Conservation (phyloP, 2,888 invertebrate genomes). For the Dichetophora obliterata region DNA sequence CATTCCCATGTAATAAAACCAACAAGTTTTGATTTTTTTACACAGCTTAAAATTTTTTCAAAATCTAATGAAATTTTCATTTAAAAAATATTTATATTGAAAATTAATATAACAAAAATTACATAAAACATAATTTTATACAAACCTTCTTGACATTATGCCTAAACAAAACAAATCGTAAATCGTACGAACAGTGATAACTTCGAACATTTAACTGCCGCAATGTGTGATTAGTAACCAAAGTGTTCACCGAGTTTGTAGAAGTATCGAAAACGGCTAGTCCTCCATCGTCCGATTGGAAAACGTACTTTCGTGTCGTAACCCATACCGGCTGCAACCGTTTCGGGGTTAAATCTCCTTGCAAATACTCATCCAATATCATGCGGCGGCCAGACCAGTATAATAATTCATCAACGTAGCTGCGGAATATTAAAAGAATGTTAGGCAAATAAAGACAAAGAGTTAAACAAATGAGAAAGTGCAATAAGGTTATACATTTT, state of each 20-base stretch:
- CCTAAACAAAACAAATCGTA: conserved; percentile 88
- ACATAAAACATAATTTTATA: conserved; percentile 52
- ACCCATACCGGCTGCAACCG: conserved; percentile 86
- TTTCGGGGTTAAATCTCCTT: conserved; percentile 80
- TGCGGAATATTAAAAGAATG: conserved; percentile 58
- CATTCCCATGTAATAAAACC: too few relatives aligned
- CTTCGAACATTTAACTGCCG: conserved; percentile 89
- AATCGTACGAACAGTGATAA: conserved; percentile 87
- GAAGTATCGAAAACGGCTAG: conserved; percentile 83
- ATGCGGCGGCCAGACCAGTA: conserved; percentile 91
- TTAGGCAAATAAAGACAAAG: too few relatives aligned
- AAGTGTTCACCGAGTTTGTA: conserved; percentile 82
- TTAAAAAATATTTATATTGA: too few relatives aligned
- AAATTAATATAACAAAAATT: too few relatives aligned
- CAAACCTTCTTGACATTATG: conserved; percentile 90
- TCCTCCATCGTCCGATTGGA: conserved; percentile 88
- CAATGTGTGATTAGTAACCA: conserved; percentile 89
- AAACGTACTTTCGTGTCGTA: conserved; percentile 85
- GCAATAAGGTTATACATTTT: too few relatives aligned
- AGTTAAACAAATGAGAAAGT: too few relatives aligned
- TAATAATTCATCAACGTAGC: conserved; percentile 89
- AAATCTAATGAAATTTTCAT: too few relatives aligned
- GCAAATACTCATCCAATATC: conserved; percentile 87
- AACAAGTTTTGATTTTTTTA: too few relatives aligned
- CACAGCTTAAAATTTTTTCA: too few relatives aligned